These are phyloP conservation scores for Monopterus albus DNA, from an alignment of 2,113 vertebrate genomes.

Conservation along the genomic window DNA sequence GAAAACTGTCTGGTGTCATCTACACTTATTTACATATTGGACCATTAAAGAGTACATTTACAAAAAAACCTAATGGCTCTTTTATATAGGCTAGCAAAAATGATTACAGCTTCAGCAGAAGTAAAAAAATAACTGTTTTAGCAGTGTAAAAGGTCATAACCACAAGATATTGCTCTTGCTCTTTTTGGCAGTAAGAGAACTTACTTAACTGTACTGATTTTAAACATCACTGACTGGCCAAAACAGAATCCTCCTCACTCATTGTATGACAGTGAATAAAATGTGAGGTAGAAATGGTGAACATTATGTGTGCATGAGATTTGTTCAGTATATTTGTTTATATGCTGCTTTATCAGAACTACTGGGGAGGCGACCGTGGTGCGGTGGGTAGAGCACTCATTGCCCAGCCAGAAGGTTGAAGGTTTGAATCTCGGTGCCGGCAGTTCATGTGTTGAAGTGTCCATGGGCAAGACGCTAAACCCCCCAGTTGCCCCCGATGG, in stretches of 20 bases:
- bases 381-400: no score
- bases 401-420: no score
- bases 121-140: constrained; percentile 4
- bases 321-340: no score
- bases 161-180: neutral
- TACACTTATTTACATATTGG: constrained; percentile 56
- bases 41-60: neutral
- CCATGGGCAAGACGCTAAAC: no score
- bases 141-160: constrained; percentile 1
- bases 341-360: no score
- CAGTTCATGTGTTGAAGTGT: no score
- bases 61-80: no score
- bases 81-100: constrained; percentile 14
- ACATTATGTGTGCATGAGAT: no score
- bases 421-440: no score
- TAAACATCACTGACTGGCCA: neutral
- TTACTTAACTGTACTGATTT: constrained; percentile 32
- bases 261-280: neutral
- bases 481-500: no score
- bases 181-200: neutral
- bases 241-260: neutral
- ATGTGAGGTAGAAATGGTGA: neutral
- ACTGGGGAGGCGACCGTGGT: no score
- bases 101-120: neutral
- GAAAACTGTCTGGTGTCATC: constrained; percentile 49